Base-by-base conservation (phyloP, 2,888 invertebrate genomes). In the Germaria angustata region DNA sequence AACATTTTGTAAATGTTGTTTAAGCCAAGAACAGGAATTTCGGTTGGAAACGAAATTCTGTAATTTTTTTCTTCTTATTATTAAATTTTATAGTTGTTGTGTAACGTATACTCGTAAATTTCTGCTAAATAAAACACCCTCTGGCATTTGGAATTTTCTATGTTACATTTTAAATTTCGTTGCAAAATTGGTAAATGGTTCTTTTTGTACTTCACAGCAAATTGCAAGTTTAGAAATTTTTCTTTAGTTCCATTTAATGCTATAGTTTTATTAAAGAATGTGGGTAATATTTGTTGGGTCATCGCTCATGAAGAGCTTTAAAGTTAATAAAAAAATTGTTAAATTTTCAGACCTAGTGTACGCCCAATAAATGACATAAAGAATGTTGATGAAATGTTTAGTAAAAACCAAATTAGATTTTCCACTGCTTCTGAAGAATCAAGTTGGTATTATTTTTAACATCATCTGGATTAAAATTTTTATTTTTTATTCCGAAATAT, bases 11-110 rank as follows among this genome's bases (percentile, higher is more conserved):
- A 72, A 51, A 68, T 57, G 9, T 76, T 71, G 20, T 46, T 34
- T 7, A 46, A 39, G 53, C 53, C 68, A 77, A 68, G 61, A 81
- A 77, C 72, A 72, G 68, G 77, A 81, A 81, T 66, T 81, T 72
- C 36, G 53, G 55, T 81, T 76, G 53, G 65, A 80, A 80, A 46
- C 36, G 53, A 41, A 59, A 72, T 44, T 75, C 34, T 46, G 20
- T 0, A 20, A 20, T 8, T 24, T 24, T 44, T 32, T 41, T 61
- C 9, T 49, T 8, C 13, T 15, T 36, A 15, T 72, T 44, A 1
- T 41, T 2, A 17, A 8, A 39, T 49, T 22, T 24, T 24, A 1
- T 49, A 9, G 7, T 46, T 46, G 22, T 24, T 22, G 22, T 51
- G 13, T 9, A n/a, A 22, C 15, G 2, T 20, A 7, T 17, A 2